phyloP scores from a whole-genome alignment of 2,888 invertebrate species.

The Arrhopalites spinosus region DNA sequence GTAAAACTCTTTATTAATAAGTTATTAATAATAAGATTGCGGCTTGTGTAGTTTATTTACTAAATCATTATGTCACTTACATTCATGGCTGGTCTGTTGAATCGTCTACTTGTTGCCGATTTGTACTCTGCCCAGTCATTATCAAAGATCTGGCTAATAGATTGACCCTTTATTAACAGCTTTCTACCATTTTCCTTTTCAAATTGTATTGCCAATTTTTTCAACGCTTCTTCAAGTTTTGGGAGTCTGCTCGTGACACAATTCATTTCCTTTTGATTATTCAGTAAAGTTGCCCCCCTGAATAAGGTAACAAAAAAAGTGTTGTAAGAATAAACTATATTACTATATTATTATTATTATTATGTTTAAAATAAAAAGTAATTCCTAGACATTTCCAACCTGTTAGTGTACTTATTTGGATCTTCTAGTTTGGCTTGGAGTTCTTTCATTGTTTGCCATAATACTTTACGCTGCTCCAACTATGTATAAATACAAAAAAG shows the following conservation, averaged over 20 bases:
- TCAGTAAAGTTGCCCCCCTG: constrained; percentile 24
- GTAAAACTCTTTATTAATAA: no score
- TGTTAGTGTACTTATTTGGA: constrained; percentile 19
- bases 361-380: not conserved
- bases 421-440: constrained; percentile 19
- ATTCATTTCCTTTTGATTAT: constrained; percentile 30
- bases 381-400: not conserved
- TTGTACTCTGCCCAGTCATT: no score
- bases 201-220: constrained; percentile 1
- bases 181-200: constrained; percentile 27
- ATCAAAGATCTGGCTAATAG: no score
- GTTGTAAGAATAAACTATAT: not conserved
- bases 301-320: not conserved
- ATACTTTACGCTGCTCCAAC: constrained; percentile 14
- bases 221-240: constrained; percentile 20
- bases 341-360: not conserved
- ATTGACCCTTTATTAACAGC: no score
- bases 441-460: constrained; percentile 22
- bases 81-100: no score
- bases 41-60: no score
- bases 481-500: not conserved
- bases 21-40: no score
- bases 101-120: no score
- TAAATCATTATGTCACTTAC: no score
- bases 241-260: constrained; percentile 8